Conservation (phyloP, 2,888 invertebrate genomes). For the Campoplex capitator region DNA sequence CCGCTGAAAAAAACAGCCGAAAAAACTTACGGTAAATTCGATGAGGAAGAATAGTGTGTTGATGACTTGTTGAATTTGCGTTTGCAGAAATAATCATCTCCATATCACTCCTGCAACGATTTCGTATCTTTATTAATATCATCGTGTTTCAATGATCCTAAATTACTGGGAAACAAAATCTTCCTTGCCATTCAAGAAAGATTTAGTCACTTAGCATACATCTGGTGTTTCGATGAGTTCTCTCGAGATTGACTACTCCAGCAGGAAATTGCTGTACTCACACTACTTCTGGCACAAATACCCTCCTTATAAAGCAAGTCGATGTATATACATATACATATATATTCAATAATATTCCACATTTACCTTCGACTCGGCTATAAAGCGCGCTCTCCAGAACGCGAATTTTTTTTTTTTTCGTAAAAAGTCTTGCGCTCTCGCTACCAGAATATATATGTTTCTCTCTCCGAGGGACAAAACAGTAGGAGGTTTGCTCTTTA, state of each 20-base stretch:
- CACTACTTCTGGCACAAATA: slow-evolving; percentile 51
- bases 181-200: slow-evolving; percentile 16
- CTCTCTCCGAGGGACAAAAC: slow-evolving; percentile 33
- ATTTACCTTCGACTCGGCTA: background rate
- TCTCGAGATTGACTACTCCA: slow-evolving; percentile 51
- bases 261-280: slow-evolving; percentile 51
- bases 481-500: slow-evolving; percentile 25
- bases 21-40: background rate
- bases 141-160: too few species aligned
- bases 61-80: too few species aligned
- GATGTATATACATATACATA: background rate
- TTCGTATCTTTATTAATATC: too few species aligned
- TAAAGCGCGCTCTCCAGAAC: slow-evolving; percentile 19
- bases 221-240: slow-evolving; percentile 41
- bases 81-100: background rate
- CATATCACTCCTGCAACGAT: background rate
- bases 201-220: slow-evolving; percentile 40
- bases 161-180: background rate
- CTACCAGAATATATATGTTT: slow-evolving; percentile 21
- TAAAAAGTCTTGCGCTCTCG: slow-evolving; percentile 53
- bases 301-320: slow-evolving; percentile 29
- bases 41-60: background rate
- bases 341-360: background rate
- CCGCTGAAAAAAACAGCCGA: background rate
- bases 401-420: slow-evolving; percentile 48